Base-by-base conservation (phyloP, 2,888 invertebrate genomes). In the Aphidius colemani region DNA sequence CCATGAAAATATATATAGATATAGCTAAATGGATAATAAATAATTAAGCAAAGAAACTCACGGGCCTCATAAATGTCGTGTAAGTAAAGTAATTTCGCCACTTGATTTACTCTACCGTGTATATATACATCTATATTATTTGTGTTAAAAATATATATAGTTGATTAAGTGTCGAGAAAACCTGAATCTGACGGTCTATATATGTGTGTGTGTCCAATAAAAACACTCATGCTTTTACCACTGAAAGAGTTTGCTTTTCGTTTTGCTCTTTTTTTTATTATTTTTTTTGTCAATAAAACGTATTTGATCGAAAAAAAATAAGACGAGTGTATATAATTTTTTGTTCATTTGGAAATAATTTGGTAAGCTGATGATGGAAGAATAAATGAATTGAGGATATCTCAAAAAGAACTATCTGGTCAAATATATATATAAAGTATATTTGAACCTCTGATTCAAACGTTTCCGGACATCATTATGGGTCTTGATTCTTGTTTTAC, bases 401-500 rank as follows among this genome's bases (percentile, higher is more conserved):
- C 30, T 51, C 51, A 40, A 18, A 41, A 10, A 13, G 49, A n/a
- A 41, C 11, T 39, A 0, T 30, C 30, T 30, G 30, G 30, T 30
- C 30, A 30, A 30, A 30, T 30, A 30, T 30, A 30, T 30, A 30
- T 53, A 59, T 53, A 64, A 59, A 64, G 55, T 50, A 59, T 18
- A 18, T 18, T 18, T 18, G 13, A 64, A 59, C 11, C 55, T 56
- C 48, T 8, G 50, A 44, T 49, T 59, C 56, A 69, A 39, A 50
- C 67, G 71, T 72, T 73, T 68, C 66, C 66, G 53, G 40, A 59
- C 30, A 30, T 30, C 30, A 30, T 30, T 30, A 18, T 1, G 13
- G 13, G 65, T 69, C 69, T 76, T 72, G 77, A 77, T 78, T 72
- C 69, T 75, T 75, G 74, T 74, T 76, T 75, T 73, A 74, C 72